Conservation (phyloP, 1,140 invertebrate species). For the Cylas formicarius region DNA sequence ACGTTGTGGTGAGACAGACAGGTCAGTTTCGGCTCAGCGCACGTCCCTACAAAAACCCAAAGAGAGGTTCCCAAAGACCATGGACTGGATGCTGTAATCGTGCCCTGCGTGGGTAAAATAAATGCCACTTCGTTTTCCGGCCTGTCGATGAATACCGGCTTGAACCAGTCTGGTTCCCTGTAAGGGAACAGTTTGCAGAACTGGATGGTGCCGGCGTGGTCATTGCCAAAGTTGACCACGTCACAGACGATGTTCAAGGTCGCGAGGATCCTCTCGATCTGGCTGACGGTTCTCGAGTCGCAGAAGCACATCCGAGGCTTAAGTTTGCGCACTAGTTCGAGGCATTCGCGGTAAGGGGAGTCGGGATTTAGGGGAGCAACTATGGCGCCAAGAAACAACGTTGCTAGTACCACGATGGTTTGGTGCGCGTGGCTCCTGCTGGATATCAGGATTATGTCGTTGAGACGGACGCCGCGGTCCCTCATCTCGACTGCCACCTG, state of each 20-base stretch:
- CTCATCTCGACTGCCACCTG: slow-evolving; percentile 26
- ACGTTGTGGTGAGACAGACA: slow-evolving; percentile 30
- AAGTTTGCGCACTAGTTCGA: slow-evolving; percentile 21
- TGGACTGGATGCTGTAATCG: not conserved
- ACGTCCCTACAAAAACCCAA: slow-evolving; percentile 11
- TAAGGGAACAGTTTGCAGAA: slow-evolving; percentile 22
- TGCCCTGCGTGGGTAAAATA: slow-evolving; percentile 27
- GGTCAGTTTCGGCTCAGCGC: slow-evolving; percentile 23
- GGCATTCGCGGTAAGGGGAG: slow-evolving; percentile 20
- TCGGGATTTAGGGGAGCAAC: slow-evolving; percentile 30
- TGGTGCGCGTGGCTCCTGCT: slow-evolving; percentile 29
- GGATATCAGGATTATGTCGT: slow-evolving; percentile 29
- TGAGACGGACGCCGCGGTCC: slow-evolving; percentile 15
- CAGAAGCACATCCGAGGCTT: slow-evolving; percentile 33
- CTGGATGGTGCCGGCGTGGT: slow-evolving; percentile 9
- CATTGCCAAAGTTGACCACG: slow-evolving; percentile 22
- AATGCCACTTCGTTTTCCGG: slow-evolving; percentile 24
- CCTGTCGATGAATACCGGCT: slow-evolving; percentile 18
- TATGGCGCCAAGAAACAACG: slow-evolving; percentile 28
- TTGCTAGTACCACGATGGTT: slow-evolving; percentile 28
- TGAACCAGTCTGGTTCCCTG: slow-evolving; percentile 19
- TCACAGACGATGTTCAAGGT: slow-evolving; percentile 10
- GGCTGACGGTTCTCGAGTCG: slow-evolving; percentile 22
- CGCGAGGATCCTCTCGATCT: slow-evolving; percentile 24
- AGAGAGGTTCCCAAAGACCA: not conserved